A percentile compares a stretch with the other conserved stretches of the same genome.
Evolutionary conservation across 1,140 invertebrate species (phyloP).

Genomic region (Heliothis virescens): DNA sequence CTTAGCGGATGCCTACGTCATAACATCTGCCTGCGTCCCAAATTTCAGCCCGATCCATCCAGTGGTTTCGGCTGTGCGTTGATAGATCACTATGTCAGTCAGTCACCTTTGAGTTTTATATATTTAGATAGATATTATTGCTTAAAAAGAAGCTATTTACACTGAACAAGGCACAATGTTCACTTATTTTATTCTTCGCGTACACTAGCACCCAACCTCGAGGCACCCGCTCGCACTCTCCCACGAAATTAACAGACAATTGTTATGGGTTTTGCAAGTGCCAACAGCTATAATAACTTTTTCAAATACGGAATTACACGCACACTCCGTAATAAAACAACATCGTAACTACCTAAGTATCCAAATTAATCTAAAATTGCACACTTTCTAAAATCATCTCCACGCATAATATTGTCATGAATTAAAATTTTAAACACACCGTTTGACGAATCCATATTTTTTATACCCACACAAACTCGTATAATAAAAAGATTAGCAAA

Average conservation of each 20-base stretch:
- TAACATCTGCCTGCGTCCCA: too few relatives aligned
- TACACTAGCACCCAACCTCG: constrained; percentile 24
- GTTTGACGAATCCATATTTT: constrained; percentile 24
- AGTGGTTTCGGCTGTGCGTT: too few relatives aligned
- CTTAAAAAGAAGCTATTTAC: too few relatives aligned
- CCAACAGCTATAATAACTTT: constrained; percentile 21
- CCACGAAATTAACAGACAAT: constrained; percentile 62
- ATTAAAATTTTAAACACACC: constrained; percentile 30
- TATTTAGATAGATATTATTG: too few relatives aligned
- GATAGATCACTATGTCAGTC: too few relatives aligned
- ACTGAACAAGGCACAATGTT: too few relatives aligned
- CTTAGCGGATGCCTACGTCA: too few relatives aligned
- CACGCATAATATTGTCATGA: constrained; percentile 3
- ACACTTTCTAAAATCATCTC: constrained; percentile 43
- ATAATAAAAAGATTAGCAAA: constrained; percentile 42
- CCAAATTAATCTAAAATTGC: constrained; percentile 37
- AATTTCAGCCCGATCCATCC: too few relatives aligned
- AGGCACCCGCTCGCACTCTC: constrained; percentile 41
- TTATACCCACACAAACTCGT: background rate
- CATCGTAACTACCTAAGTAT: constrained; percentile 27
- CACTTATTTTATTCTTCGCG: background rate
- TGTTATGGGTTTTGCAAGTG: constrained; percentile 59
- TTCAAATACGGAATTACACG: constrained; percentile 37
- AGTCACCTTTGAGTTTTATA: too few relatives aligned
- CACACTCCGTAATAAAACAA: constrained; percentile 23